These are phyloP conservation scores for Babylonia areolata DNA, from an alignment of 1,140 invertebrate genomes.

Conservation along the genomic window DNA sequence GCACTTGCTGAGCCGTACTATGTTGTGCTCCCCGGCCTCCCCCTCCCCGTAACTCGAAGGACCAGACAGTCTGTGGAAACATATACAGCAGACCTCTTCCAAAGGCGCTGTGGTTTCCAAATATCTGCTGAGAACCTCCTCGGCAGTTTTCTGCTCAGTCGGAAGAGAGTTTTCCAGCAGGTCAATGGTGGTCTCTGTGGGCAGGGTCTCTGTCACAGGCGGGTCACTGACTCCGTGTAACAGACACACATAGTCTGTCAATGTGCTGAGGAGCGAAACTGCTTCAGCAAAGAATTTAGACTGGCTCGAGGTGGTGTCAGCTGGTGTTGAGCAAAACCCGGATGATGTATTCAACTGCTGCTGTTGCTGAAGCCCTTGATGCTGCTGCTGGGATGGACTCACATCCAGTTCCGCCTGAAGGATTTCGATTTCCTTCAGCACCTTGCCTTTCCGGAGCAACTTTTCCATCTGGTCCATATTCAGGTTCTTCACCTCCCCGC, in stretches of 20 bases:
- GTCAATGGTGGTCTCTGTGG: neutral
- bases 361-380: too few species aligned
- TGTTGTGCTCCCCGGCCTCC: constrained; percentile 69
- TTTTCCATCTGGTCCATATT: constrained; percentile 93
- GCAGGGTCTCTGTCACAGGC: constrained; percentile 14
- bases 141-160: constrained; percentile 55
- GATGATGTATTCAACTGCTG: too few species aligned
- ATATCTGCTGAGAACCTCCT: constrained; percentile 60
- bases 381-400: too few species aligned
- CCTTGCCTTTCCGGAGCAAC: constrained; percentile 85
- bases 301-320: too few species aligned
- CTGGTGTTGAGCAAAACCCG: too few species aligned
- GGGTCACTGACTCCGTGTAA: too few species aligned
- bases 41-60: constrained; percentile 82
- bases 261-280: too few species aligned
- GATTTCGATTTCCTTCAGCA: constrained; percentile 85
- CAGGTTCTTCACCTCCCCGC: constrained; percentile 85
- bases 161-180: neutral
- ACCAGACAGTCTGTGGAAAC: constrained; percentile 81
- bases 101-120: constrained; percentile 48
- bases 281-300: too few species aligned
- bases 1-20: constrained; percentile 84
- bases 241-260: too few species aligned
- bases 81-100: constrained; percentile 73
- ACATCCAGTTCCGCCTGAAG: too few species aligned